phyloP scores from a whole-genome alignment of 2,797 vertebrate genomes.

The Protonibea diacanthus region DNA sequence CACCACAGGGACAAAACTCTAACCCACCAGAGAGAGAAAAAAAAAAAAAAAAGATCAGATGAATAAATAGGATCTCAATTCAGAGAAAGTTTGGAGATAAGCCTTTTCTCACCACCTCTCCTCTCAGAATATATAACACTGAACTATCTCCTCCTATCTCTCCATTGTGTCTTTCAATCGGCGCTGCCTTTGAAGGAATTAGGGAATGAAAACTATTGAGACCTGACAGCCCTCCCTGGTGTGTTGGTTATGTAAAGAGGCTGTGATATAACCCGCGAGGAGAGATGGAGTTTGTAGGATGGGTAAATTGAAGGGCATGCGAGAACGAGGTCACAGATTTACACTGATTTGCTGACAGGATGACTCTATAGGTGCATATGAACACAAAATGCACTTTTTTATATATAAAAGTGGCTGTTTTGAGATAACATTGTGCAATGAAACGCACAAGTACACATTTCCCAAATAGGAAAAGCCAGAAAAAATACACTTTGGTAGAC shows the following conservation, averaged over 20 bases:
- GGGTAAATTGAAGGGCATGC: conserved; percentile 30
- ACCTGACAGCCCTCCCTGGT: conserved; percentile 23
- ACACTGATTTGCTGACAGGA: neutral
- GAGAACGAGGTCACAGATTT: conserved; percentile 29
- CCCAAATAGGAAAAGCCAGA: neutral
- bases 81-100: conserved; percentile 61
- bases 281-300: conserved; percentile 26
- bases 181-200: conserved; percentile 58
- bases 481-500: neutral
- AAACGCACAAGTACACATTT: neutral
- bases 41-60: conserved; percentile 52
- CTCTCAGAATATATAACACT: conserved; percentile 28
- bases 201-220: conserved; percentile 28
- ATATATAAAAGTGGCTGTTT: neutral
- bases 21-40: conserved; percentile 35
- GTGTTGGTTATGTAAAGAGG: conserved; percentile 62
- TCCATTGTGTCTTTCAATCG: conserved; percentile 24
- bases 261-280: conserved; percentile 50
- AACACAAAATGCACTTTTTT: neutral
- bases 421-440: neutral
- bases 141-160: conserved; percentile 38
- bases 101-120: conserved; percentile 30
- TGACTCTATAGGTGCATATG: neutral
- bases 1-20: conserved; percentile 45
- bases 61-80: conserved; percentile 50